Percentiles rank a stretch among this genome's conserved stretches.
Evolutionary conservation across 2,113 vertebrate genomes (phyloP).

Genomic region (Camelus bactrianus): DNA sequence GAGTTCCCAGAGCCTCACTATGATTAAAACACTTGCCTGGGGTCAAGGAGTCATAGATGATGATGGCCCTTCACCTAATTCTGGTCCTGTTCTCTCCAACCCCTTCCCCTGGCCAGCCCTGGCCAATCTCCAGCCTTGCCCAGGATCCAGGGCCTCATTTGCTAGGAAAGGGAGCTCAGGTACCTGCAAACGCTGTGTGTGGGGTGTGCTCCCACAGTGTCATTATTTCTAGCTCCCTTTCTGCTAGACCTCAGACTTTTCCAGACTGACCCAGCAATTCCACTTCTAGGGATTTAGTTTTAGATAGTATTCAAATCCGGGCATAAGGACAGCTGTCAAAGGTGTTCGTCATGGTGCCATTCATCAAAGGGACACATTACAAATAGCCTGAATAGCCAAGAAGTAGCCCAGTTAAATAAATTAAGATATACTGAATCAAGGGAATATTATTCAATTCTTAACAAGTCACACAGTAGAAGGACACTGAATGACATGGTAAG

Average conservation of each 20-base stretch:
- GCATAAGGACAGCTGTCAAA: neutral
- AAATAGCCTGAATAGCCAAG: constrained; percentile 2
- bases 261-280: neutral
- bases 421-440: neutral
- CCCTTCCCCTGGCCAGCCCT: neutral
- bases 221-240: neutral
- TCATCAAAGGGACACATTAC: neutral
- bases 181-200: neutral
- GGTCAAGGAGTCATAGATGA: constrained; percentile 29
- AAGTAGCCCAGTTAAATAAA: constrained; percentile 35
- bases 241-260: neutral
- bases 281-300: neutral
- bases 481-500: neutral
- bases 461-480: neutral
- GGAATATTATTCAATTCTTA: neutral
- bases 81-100: neutral
- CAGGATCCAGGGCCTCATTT: neutral
- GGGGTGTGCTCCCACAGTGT: neutral
- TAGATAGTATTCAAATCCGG: neutral
- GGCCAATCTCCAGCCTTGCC: neutral
- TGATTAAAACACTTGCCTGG: constrained; percentile 54
- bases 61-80: neutral
- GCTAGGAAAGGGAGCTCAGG: neutral
- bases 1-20: constrained; percentile 10
- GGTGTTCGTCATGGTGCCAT: neutral